Evolutionary conservation across 2,113 vertebrate species (phyloP), one percentile per base, ranked within the genome.

Genomic region (Eudorcas thomsonii): DNA sequence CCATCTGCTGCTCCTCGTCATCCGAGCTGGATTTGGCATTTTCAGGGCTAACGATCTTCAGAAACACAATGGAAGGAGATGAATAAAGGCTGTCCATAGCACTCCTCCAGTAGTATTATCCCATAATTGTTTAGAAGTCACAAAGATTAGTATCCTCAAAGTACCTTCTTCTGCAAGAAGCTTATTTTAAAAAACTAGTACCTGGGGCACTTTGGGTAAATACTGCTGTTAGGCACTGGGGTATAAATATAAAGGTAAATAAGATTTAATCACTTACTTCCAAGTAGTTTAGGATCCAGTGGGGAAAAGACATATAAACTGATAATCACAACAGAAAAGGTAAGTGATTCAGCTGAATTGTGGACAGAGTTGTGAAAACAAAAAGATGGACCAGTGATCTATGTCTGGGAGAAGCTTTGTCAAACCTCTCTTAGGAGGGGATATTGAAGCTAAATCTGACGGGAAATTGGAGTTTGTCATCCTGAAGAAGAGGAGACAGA

Each of bases 21-120:
- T 97, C 98, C 16, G 64, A 98, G 54, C 92, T 16, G 57, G 98
- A 96, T 5, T 98, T 98, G 55, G 78, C 33, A 86, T 99, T 98
- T 91, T 99, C 98, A 52, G 99, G 98, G 43, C 98, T 99, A 36
- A 99, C 99, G 60, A 99, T 98, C 99, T 99, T 98, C 43, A 92
- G 26, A 97, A 74, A 71, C 26, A 36, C 0, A 62, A 92, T 52
- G 54, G 1, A 60, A n/a, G 43, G 7, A 45, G 2, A 71, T 39
- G 26, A 80, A 33, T 30, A 54, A 55, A 36, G 74, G 10, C 3
- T 23, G 12, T 85, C 82, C 30, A 6, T 1, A 93, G 28, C 52
- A 94, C 54, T 52, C 48, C n/a, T 48, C 54, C 90, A 17, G 2
- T 48, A 83, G 26, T 74, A 89, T 30, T 52, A 86, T 14, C 48